phyloP scores from a whole-genome alignment of 2,113 vertebrate species.

The Stigmatopora argus region DNA sequence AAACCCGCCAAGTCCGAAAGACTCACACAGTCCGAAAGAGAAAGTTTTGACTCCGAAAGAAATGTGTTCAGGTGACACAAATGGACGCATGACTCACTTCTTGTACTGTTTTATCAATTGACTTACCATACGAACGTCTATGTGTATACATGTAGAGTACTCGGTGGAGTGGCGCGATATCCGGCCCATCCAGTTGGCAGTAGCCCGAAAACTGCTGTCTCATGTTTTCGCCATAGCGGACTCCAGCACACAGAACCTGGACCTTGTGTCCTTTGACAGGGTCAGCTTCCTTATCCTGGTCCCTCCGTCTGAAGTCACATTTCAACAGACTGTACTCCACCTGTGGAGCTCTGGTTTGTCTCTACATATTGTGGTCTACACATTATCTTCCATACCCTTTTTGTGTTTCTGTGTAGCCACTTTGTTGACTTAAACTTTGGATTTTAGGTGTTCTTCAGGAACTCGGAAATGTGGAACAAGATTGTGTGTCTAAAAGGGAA shows the following conservation, averaged over 20 bases:
- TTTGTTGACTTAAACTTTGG: conserved; percentile 4
- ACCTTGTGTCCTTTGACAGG: conserved; percentile 87
- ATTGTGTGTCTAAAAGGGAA: conserved; percentile 72
- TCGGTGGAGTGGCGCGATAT: conserved; percentile 72
- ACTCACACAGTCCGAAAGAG: conserved; percentile 13
- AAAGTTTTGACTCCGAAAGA: conserved; percentile 18
- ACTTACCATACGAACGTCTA: not conserved
- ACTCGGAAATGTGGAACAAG: conserved; percentile 83
- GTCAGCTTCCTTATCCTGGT: conserved; percentile 91
- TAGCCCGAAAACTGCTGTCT: conserved; percentile 93
- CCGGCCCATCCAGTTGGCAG: conserved; percentile 89
- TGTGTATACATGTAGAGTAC: conserved; percentile 55
- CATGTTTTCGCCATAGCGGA: conserved; percentile 96
- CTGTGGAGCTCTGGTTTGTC: conserved; percentile 87
- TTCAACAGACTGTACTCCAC: conserved; percentile 87
- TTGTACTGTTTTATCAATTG: not conserved
- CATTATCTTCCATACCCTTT: not conserved
- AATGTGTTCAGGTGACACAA: conserved; percentile 57
- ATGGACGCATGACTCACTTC: not conserved
- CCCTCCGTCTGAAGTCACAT: conserved; percentile 92
- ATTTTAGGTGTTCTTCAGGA: conserved; percentile 84
- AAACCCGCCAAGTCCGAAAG: conserved; percentile 37
- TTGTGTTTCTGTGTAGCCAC: not conserved
- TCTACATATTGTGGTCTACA: not conserved
- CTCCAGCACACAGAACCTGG: conserved; percentile 94